Percentiles rank a stretch among this genome's conserved stretches.
Conservation (phyloP, 1,140 invertebrate species). For the Drosophila hydei region DNA sequence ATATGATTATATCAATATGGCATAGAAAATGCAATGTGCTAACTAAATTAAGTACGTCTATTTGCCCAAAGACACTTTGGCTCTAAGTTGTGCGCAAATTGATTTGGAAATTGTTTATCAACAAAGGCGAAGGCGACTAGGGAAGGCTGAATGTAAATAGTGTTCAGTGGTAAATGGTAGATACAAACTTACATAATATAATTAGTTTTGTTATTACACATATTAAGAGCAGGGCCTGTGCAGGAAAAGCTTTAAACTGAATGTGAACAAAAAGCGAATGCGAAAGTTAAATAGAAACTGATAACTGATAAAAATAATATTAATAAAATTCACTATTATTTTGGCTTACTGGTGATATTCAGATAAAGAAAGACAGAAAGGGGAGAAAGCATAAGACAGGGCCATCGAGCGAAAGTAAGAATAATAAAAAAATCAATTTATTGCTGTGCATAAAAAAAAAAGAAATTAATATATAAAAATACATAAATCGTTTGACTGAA, state of each 20-base stretch:
- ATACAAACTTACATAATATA: background rate
- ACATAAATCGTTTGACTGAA: no score
- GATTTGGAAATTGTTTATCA: slow-evolving; percentile 17
- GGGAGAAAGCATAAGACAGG: no score
- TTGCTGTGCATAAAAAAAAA: no score
- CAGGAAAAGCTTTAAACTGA: background rate
- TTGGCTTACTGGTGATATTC: no score
- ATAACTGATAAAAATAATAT: background rate
- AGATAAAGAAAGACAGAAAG: no score
- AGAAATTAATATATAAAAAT: no score
- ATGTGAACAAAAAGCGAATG: no score
- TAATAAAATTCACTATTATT: no score
- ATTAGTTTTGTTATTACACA: background rate
- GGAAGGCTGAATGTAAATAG: slow-evolving; percentile 5
- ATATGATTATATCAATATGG: background rate
- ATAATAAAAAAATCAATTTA: no score
- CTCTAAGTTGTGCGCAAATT: slow-evolving; percentile 36
- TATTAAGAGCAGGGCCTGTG: background rate
- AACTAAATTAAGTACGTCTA: slow-evolving; percentile 34
- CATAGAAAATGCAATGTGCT: slow-evolving; percentile 11
- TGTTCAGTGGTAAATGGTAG: background rate
- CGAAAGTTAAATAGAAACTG: background rate
- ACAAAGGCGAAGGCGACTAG: background rate
- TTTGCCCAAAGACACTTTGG: slow-evolving; percentile 18
- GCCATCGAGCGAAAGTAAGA: no score